Evolutionary conservation across 2,797 vertebrate genomes (phyloP).

Genomic region (Sparidentex hasta): DNA sequence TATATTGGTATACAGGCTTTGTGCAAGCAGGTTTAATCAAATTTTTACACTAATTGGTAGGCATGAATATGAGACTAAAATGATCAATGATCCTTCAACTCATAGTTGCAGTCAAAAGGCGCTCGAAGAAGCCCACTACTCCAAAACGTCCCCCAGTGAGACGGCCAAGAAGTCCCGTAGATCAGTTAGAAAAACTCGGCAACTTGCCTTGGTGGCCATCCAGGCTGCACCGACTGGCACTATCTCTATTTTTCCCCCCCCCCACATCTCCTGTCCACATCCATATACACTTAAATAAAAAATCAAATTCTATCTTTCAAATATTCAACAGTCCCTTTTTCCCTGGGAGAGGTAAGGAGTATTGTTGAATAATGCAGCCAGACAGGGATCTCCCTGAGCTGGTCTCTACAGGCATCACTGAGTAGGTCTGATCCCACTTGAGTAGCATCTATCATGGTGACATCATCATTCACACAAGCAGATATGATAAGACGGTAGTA

Average conservation of each 20-base stretch:
- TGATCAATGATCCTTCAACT: slow-evolving; percentile 73
- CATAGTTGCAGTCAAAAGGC: slow-evolving; percentile 76
- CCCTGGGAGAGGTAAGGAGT: slow-evolving; percentile 83
- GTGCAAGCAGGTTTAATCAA: slow-evolving; percentile 12
- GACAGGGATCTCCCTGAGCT: slow-evolving; percentile 85
- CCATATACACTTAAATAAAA: slow-evolving; percentile 84
- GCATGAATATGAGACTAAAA: slow-evolving; percentile 85
- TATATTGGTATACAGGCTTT: slow-evolving; percentile 14
- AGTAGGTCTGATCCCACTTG: slow-evolving; percentile 79
- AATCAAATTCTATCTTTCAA: slow-evolving; percentile 85
- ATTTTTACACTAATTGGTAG: slow-evolving; percentile 51
- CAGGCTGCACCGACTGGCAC: slow-evolving; percentile 80
- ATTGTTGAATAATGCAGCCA: slow-evolving; percentile 89
- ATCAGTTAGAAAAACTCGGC: slow-evolving; percentile 80
- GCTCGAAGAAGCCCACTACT: slow-evolving; percentile 72
- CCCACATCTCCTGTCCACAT: slow-evolving; percentile 66
- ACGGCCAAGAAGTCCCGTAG: slow-evolving; percentile 80
- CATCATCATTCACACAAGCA: slow-evolving; percentile 83
- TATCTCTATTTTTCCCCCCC: slow-evolving; percentile 54
- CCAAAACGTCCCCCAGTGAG: slow-evolving; percentile 75
- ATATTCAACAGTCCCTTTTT: slow-evolving; percentile 85
- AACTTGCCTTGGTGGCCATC: slow-evolving; percentile 83
- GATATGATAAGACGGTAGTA: slow-evolving; percentile 82
- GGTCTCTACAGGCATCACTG: slow-evolving; percentile 83
- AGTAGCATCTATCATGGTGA: slow-evolving; percentile 80